Evolutionary conservation across 2,888 invertebrate species (phyloP), one percentile per base, ranked within the genome.

Genomic region (Onthophagus sagittarius): DNA sequence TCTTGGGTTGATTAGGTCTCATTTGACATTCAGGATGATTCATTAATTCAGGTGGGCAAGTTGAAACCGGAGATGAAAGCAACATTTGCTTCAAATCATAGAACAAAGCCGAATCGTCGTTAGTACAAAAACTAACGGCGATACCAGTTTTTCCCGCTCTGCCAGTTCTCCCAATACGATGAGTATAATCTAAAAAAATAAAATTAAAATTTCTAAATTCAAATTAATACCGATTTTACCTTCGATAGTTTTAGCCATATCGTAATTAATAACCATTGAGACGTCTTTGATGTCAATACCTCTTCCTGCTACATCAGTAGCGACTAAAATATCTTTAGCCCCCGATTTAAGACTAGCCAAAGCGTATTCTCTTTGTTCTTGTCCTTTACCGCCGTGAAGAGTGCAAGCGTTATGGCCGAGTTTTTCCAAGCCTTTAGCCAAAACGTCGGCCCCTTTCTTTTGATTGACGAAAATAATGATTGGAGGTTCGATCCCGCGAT

Each of bases 241-340:
- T 89, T 99, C 99, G 81, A 99, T 99, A 14, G 94, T 92, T 86
- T 99, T 99, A 0, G 99, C 98, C 99, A 99, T 99, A 84, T 99
- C 99, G 82, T 99, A 99, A 86, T 99, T 99, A 80, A 99, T 96
- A 76, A 99, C 99, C 86, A 99, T 90, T 5, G 98, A 97, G 1
- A 99, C 99, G 85, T 99, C 99, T 84, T 99, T 99, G 84, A 99
- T 99, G 84, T 99, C 99, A 79, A 99, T 99, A 95, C 99, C 99
- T 90, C 99, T 94, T 79, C 99, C 99, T 78, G 99, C 99, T 0
- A 99, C 99, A 86, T 99, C 99, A 0, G 99, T 99, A 0, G 99
- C 99, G 63, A 99, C 99, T 79, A 99, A 87, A 82, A 99, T 99
- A 83, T 99, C 98, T 85, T 99, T 99, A 0, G 94, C 90, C 4